Evolutionary conservation across 2,888 invertebrate species (phyloP), one percentile per base, ranked within the genome.

Genomic region (Perizoma flavofasciatum): DNA sequence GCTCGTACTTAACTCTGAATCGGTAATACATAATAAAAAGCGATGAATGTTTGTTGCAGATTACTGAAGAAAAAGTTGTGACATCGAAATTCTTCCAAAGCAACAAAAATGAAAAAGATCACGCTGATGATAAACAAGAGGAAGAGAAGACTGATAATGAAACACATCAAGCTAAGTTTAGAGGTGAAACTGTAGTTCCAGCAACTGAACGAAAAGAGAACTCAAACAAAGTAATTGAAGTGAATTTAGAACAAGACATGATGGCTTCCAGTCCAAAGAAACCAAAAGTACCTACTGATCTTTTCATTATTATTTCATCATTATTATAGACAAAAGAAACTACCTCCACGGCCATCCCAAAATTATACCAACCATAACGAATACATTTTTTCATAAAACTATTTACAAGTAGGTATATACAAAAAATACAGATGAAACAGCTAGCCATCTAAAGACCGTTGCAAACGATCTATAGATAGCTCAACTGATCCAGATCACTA

Each of bases 11-110:
- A 22, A 22, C 22, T 22, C 22, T 22, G 3, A 22, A 3, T 22
- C 3, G 1, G 22, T 22, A 22, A 22, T 22, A 22, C 22, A 22
- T 22, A 22, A 3, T 22, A 22, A 3, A 2, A 22, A 22, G 22
- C 22, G 22, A 3, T 2, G 1, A 22, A 22, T 37, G 9, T 37
- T 45, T 22, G 57, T 79, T 78, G 8, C 73, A 87, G 83, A 78
- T 61, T 52, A 69, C 59, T 48, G 75, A 81, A 59, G 75, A 82
- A 6, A 72, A 69, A 51, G 59, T 75, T 39, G 67, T 85, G 9
- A 83, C 78, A 59, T 89, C 90, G 0, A 86, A 86, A 65, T 89
- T 86, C 69, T 90, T 89, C 61, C 45, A 50, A 54, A 51, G 57
- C 44, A 63, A 54, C 10, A 50, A 59, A 51, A 50, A 48, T 33